Conservation (phyloP, 2,888 invertebrate genomes). For the Drosophila limbata region DNA sequence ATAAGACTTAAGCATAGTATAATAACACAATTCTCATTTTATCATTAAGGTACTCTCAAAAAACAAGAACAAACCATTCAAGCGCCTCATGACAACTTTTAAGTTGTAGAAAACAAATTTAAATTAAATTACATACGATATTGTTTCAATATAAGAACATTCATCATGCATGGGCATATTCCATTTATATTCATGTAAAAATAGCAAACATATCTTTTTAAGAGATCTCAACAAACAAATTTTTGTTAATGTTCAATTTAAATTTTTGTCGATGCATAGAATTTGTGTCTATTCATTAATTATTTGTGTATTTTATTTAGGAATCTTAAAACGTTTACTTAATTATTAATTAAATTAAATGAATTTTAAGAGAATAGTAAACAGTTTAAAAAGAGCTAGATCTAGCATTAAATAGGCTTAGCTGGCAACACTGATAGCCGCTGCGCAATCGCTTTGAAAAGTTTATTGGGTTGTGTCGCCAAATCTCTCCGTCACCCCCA, state of each 20-base stretch:
- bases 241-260: slow-evolving; percentile 68
- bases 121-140: slow-evolving; percentile 20
- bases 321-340: slow-evolving; percentile 42
- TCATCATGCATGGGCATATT: slow-evolving; percentile 51
- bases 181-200: slow-evolving; percentile 47
- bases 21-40: slow-evolving; percentile 29
- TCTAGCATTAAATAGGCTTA: too few relatives aligned
- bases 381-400: not conserved
- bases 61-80: slow-evolving; percentile 54
- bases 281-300: slow-evolving; percentile 52
- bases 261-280: slow-evolving; percentile 34
- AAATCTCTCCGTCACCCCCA: slow-evolving; percentile 9
- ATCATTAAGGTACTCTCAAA: slow-evolving; percentile 49
- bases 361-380: slow-evolving; percentile 14
- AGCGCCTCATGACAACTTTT: slow-evolving; percentile 75
- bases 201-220: slow-evolving; percentile 53
- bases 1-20: slow-evolving; percentile 38
- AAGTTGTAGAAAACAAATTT: slow-evolving; percentile 63
- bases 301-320: slow-evolving; percentile 60
- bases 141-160: slow-evolving; percentile 24
- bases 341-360: slow-evolving; percentile 46
- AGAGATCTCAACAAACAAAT: slow-evolving; percentile 69
- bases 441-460: slow-evolving; percentile 41
- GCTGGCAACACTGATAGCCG: slow-evolving; percentile 2
- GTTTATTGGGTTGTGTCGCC: slow-evolving; percentile 54